Conservation (phyloP, 2,888 invertebrate genomes). For the Axea sp. region DNA sequence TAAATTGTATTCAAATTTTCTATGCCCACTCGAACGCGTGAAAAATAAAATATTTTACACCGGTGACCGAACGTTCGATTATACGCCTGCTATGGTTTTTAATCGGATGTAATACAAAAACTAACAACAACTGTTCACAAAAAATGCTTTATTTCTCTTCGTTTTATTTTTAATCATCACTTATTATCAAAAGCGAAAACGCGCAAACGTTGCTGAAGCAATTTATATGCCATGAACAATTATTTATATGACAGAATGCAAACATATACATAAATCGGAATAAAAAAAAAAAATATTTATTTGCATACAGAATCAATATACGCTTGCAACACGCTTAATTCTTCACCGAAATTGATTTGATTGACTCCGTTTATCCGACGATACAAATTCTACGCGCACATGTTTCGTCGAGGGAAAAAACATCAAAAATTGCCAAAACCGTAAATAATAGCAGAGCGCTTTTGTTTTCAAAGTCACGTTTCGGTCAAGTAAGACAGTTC, state of each 20-base stretch:
- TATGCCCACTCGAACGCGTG: background rate
- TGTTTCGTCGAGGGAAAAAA: background rate
- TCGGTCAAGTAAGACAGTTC: conserved; percentile 8
- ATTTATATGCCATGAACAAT: conserved; percentile 6
- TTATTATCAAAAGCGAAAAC: background rate
- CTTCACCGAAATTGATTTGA: background rate
- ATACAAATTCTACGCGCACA: background rate
- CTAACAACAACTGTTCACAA: too few relatives aligned
- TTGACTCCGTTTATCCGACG: background rate
- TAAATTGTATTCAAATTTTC: conserved; percentile 33
- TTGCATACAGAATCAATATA: conserved; percentile 1
- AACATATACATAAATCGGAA: background rate
- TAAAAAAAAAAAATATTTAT: too few relatives aligned
- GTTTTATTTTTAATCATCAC: too few relatives aligned
- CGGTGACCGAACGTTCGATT: conserved; percentile 1
- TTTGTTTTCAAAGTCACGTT: conserved; percentile 4
- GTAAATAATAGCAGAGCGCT: conserved; percentile 15
- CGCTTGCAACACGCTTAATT: background rate
- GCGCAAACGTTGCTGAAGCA: background rate
- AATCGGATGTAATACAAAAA: too few relatives aligned
- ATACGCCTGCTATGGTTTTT: too few relatives aligned
- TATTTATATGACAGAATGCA: conserved; percentile 4
- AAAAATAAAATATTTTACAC: conserved; percentile 12
- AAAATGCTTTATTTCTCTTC: too few relatives aligned
- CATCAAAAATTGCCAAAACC: background rate